These are phyloP conservation scores for Felis chaus DNA, from an alignment of 2,113 vertebrate species.

Conservation along the genomic window DNA sequence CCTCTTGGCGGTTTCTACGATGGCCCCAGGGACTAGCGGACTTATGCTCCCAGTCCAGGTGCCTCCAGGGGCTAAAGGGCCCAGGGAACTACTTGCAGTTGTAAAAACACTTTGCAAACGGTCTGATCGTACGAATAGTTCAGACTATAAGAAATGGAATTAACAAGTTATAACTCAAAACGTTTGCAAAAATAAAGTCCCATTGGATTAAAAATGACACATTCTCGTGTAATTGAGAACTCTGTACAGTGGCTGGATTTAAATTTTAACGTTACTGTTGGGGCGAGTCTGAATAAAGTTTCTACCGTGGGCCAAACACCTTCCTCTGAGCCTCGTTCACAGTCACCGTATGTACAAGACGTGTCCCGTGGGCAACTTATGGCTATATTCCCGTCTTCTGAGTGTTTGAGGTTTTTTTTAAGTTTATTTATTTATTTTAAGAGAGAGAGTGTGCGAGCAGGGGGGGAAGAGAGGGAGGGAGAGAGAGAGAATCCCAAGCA, in stretches of 20 bases:
- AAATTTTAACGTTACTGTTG: background rate
- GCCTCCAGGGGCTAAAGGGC: background rate
- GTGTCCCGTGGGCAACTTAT: background rate
- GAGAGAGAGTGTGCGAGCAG: too few species aligned
- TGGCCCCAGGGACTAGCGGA: background rate
- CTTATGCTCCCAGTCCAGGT: background rate
- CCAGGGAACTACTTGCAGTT: background rate
- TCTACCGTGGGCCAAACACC: background rate
- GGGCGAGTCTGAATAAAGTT: background rate
- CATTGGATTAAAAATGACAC: background rate
- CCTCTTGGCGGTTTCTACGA: background rate
- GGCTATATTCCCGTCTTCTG: background rate
- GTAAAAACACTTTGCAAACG: background rate
- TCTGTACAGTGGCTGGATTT: background rate
- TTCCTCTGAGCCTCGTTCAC: background rate
- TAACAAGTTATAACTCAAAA: background rate
- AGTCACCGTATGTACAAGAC: background rate
- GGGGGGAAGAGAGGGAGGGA: too few species aligned
- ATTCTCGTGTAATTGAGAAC: background rate
- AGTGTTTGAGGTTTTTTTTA: background rate
- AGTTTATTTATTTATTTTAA: too few species aligned
- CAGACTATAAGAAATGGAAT: background rate
- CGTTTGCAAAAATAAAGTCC: background rate
- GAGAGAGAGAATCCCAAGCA: too few species aligned
- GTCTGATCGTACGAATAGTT: background rate